phyloP scores from a whole-genome alignment of 2,113 vertebrate species.

The Sturnus vulgaris region DNA sequence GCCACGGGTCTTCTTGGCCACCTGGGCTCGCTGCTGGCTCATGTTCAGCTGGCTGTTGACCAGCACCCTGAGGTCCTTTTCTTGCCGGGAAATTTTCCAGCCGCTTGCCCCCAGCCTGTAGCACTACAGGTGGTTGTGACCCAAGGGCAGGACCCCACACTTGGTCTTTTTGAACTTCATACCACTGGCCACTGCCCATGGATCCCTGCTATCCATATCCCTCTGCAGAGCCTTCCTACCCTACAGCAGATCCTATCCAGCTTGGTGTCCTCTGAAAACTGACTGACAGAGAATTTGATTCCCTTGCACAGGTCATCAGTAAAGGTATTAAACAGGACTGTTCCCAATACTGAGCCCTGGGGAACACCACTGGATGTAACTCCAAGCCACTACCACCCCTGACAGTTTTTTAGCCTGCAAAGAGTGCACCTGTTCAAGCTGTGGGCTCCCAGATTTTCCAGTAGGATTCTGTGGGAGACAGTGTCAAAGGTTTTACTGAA shows the following conservation, averaged over 20 bases:
- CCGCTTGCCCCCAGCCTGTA: not conserved
- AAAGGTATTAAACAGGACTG: not conserved
- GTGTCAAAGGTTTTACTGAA: not conserved
- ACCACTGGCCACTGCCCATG: not conserved
- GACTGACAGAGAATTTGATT: not conserved
- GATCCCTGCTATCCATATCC: not conserved
- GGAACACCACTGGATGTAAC: not conserved
- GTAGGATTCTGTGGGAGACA: not conserved
- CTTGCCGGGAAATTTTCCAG: not conserved
- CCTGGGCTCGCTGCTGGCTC: not conserved
- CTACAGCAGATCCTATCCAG: not conserved
- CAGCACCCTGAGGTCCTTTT: not conserved
- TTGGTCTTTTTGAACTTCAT: not conserved
- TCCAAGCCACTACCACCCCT: not conserved
- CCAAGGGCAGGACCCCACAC: not conserved
- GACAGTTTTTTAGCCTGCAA: not conserved
- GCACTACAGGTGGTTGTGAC: accelerated
- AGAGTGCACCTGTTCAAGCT: not conserved
- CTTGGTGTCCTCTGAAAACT: not conserved
- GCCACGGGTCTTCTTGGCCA: not conserved
- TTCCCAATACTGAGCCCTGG: not conserved
- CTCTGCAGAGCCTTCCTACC: not conserved
- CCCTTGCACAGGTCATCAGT: not conserved
- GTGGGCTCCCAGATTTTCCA: not conserved
- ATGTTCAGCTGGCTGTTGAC: not conserved